Base-by-base conservation (phyloP, 2,888 invertebrate genomes). In the Drosophila tripunctata region DNA sequence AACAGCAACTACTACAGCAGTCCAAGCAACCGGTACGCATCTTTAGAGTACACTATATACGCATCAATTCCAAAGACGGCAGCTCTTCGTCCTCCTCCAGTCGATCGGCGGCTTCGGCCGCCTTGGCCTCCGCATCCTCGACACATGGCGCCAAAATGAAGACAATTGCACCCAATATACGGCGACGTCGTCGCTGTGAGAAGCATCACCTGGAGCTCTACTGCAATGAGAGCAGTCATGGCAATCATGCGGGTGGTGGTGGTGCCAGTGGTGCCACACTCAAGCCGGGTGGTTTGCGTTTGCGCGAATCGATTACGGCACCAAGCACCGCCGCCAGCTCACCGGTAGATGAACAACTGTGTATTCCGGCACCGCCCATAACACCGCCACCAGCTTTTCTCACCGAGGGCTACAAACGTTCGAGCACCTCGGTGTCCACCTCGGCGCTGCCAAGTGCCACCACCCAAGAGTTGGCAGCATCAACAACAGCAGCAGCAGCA, bases 321-420 rank as follows among this genome's bases (percentile, higher is more conserved):
- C 83, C 87, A 4, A 75, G 77, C n/a, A 78, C 78, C 3, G 88
- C 87, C 3, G 88, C 89, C 36, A 86, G 88, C 38, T 88, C 89
- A 3, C 89, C 89, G 5, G 88, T 89, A 31, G 83, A 83, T 43
- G 89, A 89, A 27, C 72, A 89, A 35, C 69, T 88, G 50, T 87
- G 78, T 22, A 87, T 91, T 51, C 92, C 92, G 48, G 93, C 93
- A 67, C 93, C 93, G 22, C 94, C 94, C 22, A 94, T 94, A 72
- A 94, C 94, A 24, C 94, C 94, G 21, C 95, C 94, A 12, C 94
- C 94, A 6, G 94, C 94, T 57, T 94, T 94, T 85, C 91, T 94
- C 50, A 93, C 94, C 3, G 93, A 93, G 19, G 94, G 93, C 36
- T 94, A 94, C 83, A 93, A 92, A 76, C 86, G 90, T 15, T 78